These are phyloP conservation scores for Keiferia lycopersicella DNA, from an alignment of 2,888 invertebrate genomes.

Conservation along the genomic window DNA sequence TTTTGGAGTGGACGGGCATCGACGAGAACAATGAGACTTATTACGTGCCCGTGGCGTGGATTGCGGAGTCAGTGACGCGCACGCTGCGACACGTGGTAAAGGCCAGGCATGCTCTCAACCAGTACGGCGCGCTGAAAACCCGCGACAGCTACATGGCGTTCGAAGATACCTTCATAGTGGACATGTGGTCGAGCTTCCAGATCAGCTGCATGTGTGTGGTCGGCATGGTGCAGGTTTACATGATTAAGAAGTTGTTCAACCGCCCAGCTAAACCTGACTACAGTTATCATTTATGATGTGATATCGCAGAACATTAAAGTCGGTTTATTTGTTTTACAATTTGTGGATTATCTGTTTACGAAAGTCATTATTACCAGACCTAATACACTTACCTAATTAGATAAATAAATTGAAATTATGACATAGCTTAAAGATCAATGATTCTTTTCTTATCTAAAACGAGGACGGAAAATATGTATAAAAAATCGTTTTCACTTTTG, in stretches of 20 bases:
- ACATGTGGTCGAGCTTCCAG: constrained; percentile 88
- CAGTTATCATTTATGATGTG: not conserved
- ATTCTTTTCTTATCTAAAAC: too few species aligned
- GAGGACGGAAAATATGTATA: too few species aligned
- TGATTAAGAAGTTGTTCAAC: constrained; percentile 84
- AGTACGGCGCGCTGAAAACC: constrained; percentile 87
- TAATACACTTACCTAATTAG: too few species aligned
- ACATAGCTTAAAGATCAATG: too few species aligned
- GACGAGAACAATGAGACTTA: constrained; percentile 54
- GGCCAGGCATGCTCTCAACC: constrained; percentile 84
- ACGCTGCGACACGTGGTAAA: constrained; percentile 83
- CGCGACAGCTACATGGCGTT: constrained; percentile 91
- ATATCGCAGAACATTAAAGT: not conserved
- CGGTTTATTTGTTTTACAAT: too few species aligned
- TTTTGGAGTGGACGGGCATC: constrained; percentile 61
- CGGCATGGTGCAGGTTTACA: constrained; percentile 87
- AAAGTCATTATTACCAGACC: too few species aligned
- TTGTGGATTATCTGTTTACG: too few species aligned
- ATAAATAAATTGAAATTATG: too few species aligned
- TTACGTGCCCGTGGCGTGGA: constrained; percentile 72
- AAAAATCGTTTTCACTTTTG: too few species aligned
- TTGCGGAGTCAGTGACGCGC: constrained; percentile 83
- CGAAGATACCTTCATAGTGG: constrained; percentile 90
- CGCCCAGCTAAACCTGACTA: constrained; percentile 27
- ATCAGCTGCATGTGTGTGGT: constrained; percentile 87